These are phyloP conservation scores for Serripes groenlandicus DNA, from an alignment of 2,888 invertebrate species.

Conservation along the genomic window DNA sequence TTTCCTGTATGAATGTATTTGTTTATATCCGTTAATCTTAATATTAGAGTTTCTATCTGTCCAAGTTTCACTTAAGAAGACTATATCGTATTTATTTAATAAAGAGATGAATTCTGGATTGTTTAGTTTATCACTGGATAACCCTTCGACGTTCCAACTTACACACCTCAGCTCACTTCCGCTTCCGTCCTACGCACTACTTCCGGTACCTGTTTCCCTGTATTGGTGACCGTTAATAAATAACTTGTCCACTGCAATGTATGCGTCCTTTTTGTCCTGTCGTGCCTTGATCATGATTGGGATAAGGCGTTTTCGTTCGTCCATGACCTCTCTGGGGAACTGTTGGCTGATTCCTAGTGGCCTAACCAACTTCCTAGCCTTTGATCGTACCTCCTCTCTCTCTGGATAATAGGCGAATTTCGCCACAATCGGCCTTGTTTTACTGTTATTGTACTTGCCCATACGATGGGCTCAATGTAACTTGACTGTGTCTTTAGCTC, in stretches of 20 bases:
- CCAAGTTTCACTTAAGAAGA: conserved; percentile 6
- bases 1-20: not conserved
- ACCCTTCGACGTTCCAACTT: not conserved
- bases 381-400: not conserved
- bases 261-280: not conserved
- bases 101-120: not conserved
- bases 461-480: conserved; percentile 42
- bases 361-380: not conserved
- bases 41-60: not conserved
- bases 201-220: not conserved
- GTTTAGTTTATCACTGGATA: not conserved
- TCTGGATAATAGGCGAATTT: conserved; percentile 5
- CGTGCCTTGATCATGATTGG: not conserved
- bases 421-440: not conserved
- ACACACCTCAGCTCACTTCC: not conserved
- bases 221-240: not conserved
- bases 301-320: not conserved
- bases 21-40: not conserved
- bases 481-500: conserved; percentile 23
- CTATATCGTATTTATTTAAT: not conserved
- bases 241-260: not conserved
- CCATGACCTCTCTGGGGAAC: conserved; percentile 14
- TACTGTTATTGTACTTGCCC: conserved; percentile 3
- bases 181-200: not conserved
- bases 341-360: not conserved